Percentiles rank a stretch among this genome's conserved stretches.
Evolutionary conservation across 2,113 vertebrate genomes (phyloP).

Genomic region (Etheostoma spectabile): DNA sequence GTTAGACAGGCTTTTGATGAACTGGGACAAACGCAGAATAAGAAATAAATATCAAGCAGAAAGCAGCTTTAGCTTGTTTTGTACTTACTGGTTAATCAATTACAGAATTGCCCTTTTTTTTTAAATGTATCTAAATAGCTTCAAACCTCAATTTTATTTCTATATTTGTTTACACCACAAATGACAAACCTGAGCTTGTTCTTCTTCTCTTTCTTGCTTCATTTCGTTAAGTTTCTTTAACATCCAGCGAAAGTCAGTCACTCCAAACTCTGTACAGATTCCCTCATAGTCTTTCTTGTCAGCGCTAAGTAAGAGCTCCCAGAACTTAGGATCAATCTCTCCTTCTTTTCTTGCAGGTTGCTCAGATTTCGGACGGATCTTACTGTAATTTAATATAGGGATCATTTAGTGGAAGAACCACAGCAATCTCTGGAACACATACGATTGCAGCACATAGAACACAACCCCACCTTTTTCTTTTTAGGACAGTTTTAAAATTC

Average conservation of each 20-base stretch:
- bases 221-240: slow-evolving; percentile 88
- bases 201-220: slow-evolving; percentile 82
- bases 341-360: slow-evolving; percentile 64
- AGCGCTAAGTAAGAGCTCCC: slow-evolving; percentile 87
- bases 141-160: neutral
- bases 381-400: slow-evolving; percentile 47
- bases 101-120: neutral
- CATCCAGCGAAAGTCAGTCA: slow-evolving; percentile 90
- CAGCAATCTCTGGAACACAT: neutral
- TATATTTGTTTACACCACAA: neutral
- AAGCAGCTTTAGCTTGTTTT: neutral
- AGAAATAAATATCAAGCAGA: neutral
- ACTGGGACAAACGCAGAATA: slow-evolving; percentile 72
- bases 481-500: slow-evolving; percentile 68
- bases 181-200: slow-evolving; percentile 83
- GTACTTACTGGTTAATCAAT: no score
- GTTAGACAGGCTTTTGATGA: slow-evolving; percentile 82
- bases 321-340: slow-evolving; percentile 84
- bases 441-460: neutral
- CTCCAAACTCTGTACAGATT: slow-evolving; percentile 88
- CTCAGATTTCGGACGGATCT: slow-evolving; percentile 62
- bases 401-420: neutral
- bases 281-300: slow-evolving; percentile 90
- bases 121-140: neutral
- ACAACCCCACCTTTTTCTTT: slow-evolving; percentile 71